phyloP scores from a whole-genome alignment of 2,888 invertebrate genomes.

The Patella caerulea region DNA sequence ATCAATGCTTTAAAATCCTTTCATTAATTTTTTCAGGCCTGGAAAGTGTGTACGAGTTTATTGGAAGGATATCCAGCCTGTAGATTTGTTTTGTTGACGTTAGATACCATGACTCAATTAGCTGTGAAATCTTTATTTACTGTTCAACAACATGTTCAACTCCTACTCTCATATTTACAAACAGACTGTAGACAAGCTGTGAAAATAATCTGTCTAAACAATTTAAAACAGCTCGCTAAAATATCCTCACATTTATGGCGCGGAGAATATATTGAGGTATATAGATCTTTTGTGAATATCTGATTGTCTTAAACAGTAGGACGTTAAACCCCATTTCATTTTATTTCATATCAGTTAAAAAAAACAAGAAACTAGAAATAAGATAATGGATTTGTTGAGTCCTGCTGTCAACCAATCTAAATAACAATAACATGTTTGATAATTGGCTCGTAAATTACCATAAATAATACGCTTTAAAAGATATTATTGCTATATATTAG shows the following conservation, averaged over 20 bases:
- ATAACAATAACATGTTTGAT: too few species aligned
- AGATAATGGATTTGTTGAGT: too few species aligned
- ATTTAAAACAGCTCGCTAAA: slow-evolving; percentile 80
- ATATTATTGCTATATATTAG: too few species aligned
- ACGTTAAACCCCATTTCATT: too few species aligned
- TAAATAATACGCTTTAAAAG: too few species aligned
- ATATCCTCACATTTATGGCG: slow-evolving; percentile 87
- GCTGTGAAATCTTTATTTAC: slow-evolving; percentile 91
- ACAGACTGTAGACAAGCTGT: slow-evolving; percentile 81
- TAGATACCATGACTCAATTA: slow-evolving; percentile 89
- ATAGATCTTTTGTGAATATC: neutral
- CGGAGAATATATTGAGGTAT: slow-evolving; percentile 73
- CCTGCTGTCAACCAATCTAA: too few species aligned
- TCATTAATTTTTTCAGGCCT: slow-evolving; percentile 74
- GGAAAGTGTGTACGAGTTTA: slow-evolving; percentile 81
- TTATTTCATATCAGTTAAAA: too few species aligned
- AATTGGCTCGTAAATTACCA: too few species aligned
- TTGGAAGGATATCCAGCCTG: slow-evolving; percentile 84
- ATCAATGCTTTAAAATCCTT: too few species aligned
- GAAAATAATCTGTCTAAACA: slow-evolving; percentile 79
- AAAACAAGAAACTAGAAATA: too few species aligned
- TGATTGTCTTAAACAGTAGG: too few species aligned
- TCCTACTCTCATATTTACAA: slow-evolving; percentile 80
- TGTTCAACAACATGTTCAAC: slow-evolving; percentile 85
- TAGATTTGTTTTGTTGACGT: slow-evolving; percentile 85